Base-by-base conservation (phyloP, 2,888 invertebrate genomes). In the Xestia sexstrigata region DNA sequence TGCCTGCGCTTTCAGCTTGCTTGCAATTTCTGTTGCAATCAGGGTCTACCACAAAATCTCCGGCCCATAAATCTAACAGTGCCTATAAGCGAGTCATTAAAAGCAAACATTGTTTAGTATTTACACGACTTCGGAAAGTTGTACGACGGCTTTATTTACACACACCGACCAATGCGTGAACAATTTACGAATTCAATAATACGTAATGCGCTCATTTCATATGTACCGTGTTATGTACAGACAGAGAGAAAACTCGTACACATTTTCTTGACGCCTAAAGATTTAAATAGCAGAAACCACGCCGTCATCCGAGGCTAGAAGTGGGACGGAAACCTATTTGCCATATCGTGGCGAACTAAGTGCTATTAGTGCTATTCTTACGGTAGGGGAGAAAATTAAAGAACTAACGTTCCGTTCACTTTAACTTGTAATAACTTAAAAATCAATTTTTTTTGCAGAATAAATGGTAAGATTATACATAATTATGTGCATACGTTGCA, bases 301-400 rank as follows among this genome's bases (percentile, higher is more conserved):
- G 69, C 63, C 78, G 72, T 84, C 87, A 81, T 81, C 74, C 52
- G 74, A 81, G 66, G 79, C 78, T 84, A 87, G 78, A 83, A 83
- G 86, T 82, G 81, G 82, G 82, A 80, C 88, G 90, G 88, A 91
- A 92, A 88, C 86, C 86, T 89, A 92, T 91, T 91, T 90, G 91
- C 89, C 89, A 85, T 81, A 73, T 88, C 83, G 82, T 82, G 81
- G 87, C 83, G 82, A 88, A 89, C 87, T 85, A 85, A 87, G 84
- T 87, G 87, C 83, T 84, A 86, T 90, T 91, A 87, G 84, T 87
- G 87, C 83, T 84, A 86, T 90, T 91, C 91, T 88, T 91, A 89
- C 84, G 89, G 86, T 90, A 87, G 62, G 84, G 77, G 80, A 87
- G 83, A 86, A 83, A 86, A 84, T 78, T 81, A 81, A n/a, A n/a